These are phyloP conservation scores for Gymnoscelis rufifasciata DNA, from an alignment of 2,888 invertebrate species.

Conservation along the genomic window DNA sequence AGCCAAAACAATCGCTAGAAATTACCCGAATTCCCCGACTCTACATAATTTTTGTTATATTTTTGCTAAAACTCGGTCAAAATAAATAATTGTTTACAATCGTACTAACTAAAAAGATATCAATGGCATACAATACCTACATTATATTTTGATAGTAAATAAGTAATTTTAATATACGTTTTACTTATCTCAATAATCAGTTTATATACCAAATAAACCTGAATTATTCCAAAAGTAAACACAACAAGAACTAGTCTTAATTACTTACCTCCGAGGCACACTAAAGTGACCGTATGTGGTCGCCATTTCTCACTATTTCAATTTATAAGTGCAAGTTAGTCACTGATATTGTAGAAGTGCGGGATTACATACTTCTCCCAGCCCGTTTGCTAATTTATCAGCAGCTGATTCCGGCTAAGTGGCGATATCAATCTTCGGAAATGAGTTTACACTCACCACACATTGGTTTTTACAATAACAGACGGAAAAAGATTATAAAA, in stretches of 20 bases:
- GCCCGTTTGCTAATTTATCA: constrained; percentile 59
- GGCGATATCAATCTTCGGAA: constrained; percentile 59
- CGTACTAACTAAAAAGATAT: no score
- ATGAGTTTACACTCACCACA: constrained; percentile 35
- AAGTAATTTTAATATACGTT: no score
- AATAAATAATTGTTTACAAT: no score
- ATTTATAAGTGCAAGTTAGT: constrained; percentile 43
- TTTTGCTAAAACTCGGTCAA: no score
- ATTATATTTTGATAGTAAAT: no score
- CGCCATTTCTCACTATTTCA: constrained; percentile 63
- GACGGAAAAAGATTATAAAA: constrained; percentile 26
- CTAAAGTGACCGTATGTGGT: constrained; percentile 55
- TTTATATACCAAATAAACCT: not conserved
- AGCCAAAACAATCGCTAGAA: no score
- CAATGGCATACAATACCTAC: no score
- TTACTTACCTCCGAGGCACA: constrained; percentile 41
- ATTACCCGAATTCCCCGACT: no score
- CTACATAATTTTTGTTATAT: no score
- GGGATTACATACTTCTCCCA: constrained; percentile 37
- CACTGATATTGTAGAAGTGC: constrained; percentile 40
- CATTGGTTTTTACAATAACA: constrained; percentile 35
- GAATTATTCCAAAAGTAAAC: constrained; percentile 32
- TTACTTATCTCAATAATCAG: no score
- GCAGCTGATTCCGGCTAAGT: constrained; percentile 59
- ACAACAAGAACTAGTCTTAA: constrained; percentile 32